A percentile compares a stretch with the other conserved stretches of the same genome.
These are phyloP conservation scores for Dicrurus megarhynchus DNA, from an alignment of 2,113 vertebrate species.

Conservation along the genomic window DNA sequence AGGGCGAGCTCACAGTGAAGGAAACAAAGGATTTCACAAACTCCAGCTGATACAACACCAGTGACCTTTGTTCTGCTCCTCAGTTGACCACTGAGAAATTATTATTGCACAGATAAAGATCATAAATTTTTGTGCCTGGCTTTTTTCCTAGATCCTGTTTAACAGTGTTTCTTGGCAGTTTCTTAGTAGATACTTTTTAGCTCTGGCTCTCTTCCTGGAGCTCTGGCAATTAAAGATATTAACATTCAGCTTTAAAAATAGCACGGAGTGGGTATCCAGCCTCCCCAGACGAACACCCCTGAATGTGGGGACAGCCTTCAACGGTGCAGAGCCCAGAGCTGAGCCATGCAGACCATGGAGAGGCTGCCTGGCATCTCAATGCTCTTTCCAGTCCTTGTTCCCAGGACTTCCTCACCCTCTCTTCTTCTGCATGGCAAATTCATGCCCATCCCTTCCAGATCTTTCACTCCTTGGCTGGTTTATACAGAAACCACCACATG, in stretches of 20 bases:
- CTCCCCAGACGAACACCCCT: not conserved
- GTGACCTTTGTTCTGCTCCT: conserved; percentile 34
- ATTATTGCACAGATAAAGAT: conserved; percentile 50
- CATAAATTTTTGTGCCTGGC: conserved; percentile 41
- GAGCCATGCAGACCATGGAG: not conserved
- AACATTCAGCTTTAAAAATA: conserved; percentile 40
- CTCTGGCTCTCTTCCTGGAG: conserved; percentile 32
- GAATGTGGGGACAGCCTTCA: not conserved
- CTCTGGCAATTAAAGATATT: conserved; percentile 46
- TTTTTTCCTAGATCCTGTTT: conserved; percentile 57
- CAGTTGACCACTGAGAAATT: conserved; percentile 1
- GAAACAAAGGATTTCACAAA: conserved; percentile 26
- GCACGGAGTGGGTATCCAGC: not conserved
- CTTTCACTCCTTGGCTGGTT: not conserved
- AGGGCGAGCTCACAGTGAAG: not conserved
- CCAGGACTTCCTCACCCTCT: not conserved
- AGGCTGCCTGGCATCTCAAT: not conserved
- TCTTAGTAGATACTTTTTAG: conserved; percentile 42
- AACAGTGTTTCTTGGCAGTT: conserved; percentile 55
- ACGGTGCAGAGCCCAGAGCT: not conserved
- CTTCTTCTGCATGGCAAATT: not conserved
- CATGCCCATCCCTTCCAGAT: not conserved
- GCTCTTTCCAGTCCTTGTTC: not conserved
- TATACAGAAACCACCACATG: not conserved
- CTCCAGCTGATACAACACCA: not conserved